These are phyloP conservation scores for Pachycephus smyrnensis DNA, from an alignment of 2,888 invertebrate genomes.

Conservation along the genomic window DNA sequence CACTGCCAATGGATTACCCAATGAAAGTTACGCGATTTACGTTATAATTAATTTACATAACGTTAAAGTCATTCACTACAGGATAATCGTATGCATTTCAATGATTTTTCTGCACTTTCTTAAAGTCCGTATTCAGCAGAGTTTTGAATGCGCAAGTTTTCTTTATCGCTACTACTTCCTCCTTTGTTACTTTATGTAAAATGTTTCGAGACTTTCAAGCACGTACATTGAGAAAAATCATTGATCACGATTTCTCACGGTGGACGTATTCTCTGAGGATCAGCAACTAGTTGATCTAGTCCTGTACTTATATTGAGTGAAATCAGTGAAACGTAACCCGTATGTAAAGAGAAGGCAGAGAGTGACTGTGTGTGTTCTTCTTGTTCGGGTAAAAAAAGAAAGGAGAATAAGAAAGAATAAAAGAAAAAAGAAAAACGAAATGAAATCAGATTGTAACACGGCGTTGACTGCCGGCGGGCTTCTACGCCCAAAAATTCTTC, in stretches of 20 bases:
- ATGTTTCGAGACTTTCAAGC: neutral
- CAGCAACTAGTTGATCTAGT: neutral
- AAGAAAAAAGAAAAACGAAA: neutral
- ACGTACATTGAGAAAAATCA: neutral
- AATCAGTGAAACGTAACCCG: neutral
- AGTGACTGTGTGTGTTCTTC: neutral
- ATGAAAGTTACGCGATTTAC: neutral
- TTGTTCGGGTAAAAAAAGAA: neutral
- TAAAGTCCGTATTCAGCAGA: neutral
- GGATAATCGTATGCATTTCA: neutral
- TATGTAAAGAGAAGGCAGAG: neutral
- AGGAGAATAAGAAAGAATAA: neutral
- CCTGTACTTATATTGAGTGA: neutral
- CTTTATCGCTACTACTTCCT: no score
- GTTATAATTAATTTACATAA: neutral
- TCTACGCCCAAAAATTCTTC: constrained; percentile 33
- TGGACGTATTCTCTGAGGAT: neutral
- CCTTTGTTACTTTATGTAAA: neutral
- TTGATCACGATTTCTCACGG: neutral
- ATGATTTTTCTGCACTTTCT: neutral
- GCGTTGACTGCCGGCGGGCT: constrained; percentile 17
- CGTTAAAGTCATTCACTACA: neutral
- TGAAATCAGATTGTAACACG: neutral
- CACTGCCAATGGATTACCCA: neutral
- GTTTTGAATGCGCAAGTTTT: no score